phyloP scores from a whole-genome alignment of 2,797 vertebrate genomes.

The Psittacula echo region DNA sequence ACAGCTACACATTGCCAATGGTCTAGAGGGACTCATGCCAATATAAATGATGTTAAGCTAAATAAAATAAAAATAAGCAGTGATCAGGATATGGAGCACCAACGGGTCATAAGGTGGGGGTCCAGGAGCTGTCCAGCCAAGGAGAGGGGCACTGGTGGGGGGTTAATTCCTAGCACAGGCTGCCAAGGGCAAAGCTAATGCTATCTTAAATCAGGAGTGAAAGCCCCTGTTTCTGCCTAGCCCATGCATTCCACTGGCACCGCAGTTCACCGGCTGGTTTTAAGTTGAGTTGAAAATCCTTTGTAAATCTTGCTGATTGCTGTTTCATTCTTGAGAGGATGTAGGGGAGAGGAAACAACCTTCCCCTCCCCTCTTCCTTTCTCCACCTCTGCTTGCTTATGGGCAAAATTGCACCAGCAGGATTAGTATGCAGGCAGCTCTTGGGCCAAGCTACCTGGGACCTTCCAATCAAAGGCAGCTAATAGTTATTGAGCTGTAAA shows the following conservation, averaged over 20 bases:
- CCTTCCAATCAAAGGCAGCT: background rate
- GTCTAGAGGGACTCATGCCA: background rate
- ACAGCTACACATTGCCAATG: rapidly evolving
- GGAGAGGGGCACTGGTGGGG: background rate
- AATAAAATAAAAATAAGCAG: background rate
- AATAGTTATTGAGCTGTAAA: background rate
- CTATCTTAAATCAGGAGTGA: background rate
- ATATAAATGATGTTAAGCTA: background rate
- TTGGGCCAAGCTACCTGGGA: background rate
- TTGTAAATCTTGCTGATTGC: constrained; percentile 40
- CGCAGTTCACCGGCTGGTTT: background rate
- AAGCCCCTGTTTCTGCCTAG: constrained; percentile 38
- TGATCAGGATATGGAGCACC: background rate
- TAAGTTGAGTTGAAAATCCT: constrained; percentile 45
- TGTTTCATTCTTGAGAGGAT: constrained; percentile 72
- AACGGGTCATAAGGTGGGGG: background rate
- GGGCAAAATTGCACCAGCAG: background rate
- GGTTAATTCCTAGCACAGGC: constrained; percentile 25
- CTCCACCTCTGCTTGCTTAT: background rate
- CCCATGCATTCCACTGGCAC: constrained; percentile 67
- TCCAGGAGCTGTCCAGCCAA: background rate
- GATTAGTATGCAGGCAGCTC: background rate
- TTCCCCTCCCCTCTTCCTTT: background rate
- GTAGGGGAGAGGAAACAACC: constrained; percentile 54
- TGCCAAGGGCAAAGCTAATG: constrained; percentile 44